These are phyloP conservation scores for Manduca sexta DNA, from an alignment of 1,140 invertebrate genomes.

Conservation along the genomic window DNA sequence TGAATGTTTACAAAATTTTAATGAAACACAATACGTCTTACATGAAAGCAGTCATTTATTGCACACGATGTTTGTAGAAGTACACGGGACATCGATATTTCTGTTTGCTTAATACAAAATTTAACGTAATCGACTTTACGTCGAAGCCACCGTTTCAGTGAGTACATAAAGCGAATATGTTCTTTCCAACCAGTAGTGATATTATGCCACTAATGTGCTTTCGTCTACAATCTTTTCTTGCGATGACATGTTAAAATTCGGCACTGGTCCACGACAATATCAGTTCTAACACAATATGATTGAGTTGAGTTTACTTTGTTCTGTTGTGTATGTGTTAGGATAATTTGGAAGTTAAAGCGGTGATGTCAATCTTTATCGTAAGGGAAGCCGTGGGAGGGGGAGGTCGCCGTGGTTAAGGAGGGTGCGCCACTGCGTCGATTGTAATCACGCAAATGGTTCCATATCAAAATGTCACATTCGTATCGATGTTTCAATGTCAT, in stretches of 20 bases:
- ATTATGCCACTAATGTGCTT: slow-evolving; percentile 64
- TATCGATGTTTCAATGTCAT: slow-evolving; percentile 64
- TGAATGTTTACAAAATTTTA: too few species aligned
- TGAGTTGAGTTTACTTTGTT: slow-evolving; percentile 38
- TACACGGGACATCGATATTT: slow-evolving; percentile 41
- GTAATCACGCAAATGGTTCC: slow-evolving; percentile 71
- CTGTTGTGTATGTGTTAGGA: slow-evolving; percentile 40
- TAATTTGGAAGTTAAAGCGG: slow-evolving; percentile 60
- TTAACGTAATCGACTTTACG: slow-evolving; percentile 58
- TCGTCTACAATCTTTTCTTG: slow-evolving; percentile 69
- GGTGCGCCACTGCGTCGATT: slow-evolving; percentile 66
- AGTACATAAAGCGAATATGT: slow-evolving; percentile 58
- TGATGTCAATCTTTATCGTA: slow-evolving; percentile 71
- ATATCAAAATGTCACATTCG: slow-evolving; percentile 70
- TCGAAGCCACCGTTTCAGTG: slow-evolving; percentile 28
- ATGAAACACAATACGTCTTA: too few species aligned
- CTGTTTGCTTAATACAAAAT: slow-evolving; percentile 63
- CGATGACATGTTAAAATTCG: slow-evolving; percentile 61
- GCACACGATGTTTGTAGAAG: slow-evolving; percentile 15
- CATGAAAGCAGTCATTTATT: background rate
- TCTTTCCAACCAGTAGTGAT: slow-evolving; percentile 63
- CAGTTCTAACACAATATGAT: slow-evolving; percentile 27
- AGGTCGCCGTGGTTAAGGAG: slow-evolving; percentile 37
- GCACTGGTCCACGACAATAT: slow-evolving; percentile 20
- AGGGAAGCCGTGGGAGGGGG: slow-evolving; percentile 63